Evolutionary conservation across 2,888 invertebrate species (phyloP).

Genomic region (Drosophila fulvimacula): DNA sequence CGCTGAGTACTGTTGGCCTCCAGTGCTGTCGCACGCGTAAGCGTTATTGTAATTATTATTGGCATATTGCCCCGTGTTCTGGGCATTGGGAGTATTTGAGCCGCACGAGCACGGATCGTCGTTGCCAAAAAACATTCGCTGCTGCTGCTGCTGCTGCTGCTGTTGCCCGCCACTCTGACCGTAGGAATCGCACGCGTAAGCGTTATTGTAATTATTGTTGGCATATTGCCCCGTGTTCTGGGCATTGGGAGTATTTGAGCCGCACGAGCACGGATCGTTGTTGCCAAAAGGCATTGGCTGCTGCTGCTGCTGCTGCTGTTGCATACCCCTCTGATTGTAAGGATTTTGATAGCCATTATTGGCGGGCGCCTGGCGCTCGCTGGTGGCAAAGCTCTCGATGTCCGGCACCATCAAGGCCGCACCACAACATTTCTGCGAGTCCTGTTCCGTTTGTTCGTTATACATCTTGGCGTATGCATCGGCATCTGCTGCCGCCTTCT

Average conservation of each 20-base stretch:
- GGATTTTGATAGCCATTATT: not conserved
- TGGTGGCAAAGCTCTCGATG: not conserved
- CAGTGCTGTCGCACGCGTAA: no score
- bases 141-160: not conserved
- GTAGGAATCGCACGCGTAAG: no score
- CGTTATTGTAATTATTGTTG: no score
- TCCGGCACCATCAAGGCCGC: not conserved
- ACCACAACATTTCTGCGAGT: not conserved
- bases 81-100: not conserved
- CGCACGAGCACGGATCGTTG: not conserved
- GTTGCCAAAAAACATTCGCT: not conserved
- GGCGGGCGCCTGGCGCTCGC: not conserved
- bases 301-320: fast-evolving
- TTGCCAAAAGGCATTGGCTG: not conserved
- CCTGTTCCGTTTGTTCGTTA: not conserved
- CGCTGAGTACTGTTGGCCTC: no score
- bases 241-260: not conserved
- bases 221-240: no score
- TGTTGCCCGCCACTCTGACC: no score
- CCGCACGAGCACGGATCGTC: not conserved
- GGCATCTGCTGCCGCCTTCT: not conserved
- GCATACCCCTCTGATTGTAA: not conserved
- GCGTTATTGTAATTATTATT: no score
- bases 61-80: no score
- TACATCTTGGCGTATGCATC: not conserved